These are phyloP conservation scores for Phoeniculus purpureus DNA, from an alignment of 2,797 vertebrate species.

Conservation along the genomic window DNA sequence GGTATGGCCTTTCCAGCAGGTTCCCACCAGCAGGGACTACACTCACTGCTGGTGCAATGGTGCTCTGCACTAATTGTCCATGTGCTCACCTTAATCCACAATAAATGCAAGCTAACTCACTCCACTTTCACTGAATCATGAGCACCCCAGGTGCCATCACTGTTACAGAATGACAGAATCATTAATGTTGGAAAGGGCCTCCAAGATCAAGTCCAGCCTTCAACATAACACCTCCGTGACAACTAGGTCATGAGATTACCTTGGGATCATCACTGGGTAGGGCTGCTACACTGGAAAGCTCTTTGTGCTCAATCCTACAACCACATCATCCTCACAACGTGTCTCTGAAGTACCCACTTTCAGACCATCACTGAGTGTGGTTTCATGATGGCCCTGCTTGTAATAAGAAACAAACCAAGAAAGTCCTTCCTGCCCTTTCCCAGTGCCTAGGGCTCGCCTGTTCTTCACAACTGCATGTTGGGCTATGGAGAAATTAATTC, in stretches of 20 bases:
- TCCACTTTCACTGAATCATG: not conserved
- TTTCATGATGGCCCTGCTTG: not conserved
- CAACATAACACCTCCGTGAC: no score
- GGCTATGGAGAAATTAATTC: not conserved
- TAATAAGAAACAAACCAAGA: not conserved
- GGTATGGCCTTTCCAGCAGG: not conserved
- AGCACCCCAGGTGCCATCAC: fast-evolving
- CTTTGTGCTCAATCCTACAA: not conserved
- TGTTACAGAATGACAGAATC: not conserved
- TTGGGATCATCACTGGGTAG: fast-evolving
- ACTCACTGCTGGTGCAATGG: not conserved
- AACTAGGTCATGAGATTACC: no score
- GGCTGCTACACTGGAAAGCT: not conserved
- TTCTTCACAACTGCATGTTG: not conserved
- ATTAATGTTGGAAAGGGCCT: no score
- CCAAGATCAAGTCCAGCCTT: no score
- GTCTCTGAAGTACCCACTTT: not conserved
- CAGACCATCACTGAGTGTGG: not conserved
- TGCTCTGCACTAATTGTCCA: not conserved
- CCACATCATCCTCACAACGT: not conserved
- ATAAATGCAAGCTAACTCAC: fast-evolving
- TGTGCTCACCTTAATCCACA: not conserved
- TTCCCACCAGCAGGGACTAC: constrained; percentile 15
- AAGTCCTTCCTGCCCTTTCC: not conserved
- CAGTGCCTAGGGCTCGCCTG: not conserved